phyloP scores from a whole-genome alignment of 2,888 invertebrate species.

The Callyntrura sp. region DNA sequence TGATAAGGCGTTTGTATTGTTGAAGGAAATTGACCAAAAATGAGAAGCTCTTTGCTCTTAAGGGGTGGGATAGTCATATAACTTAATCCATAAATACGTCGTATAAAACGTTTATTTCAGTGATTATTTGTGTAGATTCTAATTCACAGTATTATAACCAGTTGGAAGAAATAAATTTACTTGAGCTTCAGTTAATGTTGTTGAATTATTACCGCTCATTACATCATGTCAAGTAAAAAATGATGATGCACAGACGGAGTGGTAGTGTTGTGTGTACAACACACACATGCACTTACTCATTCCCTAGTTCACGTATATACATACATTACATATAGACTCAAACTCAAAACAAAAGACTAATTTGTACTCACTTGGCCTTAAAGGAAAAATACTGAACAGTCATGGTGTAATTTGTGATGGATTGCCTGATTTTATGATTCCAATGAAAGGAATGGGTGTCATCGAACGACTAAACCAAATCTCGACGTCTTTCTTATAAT shows the following conservation, averaged over 20 bases:
- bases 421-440: conserved; percentile 76
- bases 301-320: too few relatives aligned
- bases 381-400: conserved; percentile 67
- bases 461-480: too few relatives aligned
- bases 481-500: too few relatives aligned
- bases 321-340: neutral
- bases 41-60: neutral
- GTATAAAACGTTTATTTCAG: neutral
- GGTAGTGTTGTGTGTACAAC: conserved; percentile 13
- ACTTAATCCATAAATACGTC: neutral
- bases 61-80: neutral
- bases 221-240: conserved; percentile 71
- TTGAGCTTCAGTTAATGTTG: conserved; percentile 41
- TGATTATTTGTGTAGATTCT: neutral
- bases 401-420: conserved; percentile 77
- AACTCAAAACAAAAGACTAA: conserved; percentile 72
- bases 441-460: too few relatives aligned
- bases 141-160: neutral
- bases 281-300: neutral
- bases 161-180: conserved; percentile 61
- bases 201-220: conserved; percentile 74
- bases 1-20: neutral
- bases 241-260: conserved; percentile 62
- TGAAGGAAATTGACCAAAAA: conserved; percentile 15
- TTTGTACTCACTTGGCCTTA: conserved; percentile 74